These are phyloP conservation scores for Cephus spinipes DNA, from an alignment of 2,888 invertebrate species.

Conservation along the genomic window DNA sequence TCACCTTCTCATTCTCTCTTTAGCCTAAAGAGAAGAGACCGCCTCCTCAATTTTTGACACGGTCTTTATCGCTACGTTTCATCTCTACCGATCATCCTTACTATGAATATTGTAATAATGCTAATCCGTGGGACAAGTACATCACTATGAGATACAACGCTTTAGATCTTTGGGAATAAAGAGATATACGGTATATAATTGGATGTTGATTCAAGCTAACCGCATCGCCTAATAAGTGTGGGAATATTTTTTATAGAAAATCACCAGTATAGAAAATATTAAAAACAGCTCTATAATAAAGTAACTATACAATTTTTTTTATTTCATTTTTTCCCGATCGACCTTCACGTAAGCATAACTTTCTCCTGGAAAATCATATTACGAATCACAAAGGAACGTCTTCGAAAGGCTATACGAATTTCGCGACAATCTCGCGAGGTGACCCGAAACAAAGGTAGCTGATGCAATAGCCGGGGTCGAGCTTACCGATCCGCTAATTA, in stretches of 20 bases:
- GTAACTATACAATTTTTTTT: neutral
- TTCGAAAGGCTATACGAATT: neutral
- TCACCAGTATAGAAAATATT: neutral
- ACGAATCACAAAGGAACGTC: no score
- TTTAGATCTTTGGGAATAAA: neutral
- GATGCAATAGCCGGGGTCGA: neutral
- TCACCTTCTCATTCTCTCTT: neutral
- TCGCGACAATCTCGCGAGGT: neutral
- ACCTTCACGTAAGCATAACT: neutral
- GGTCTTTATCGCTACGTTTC: conserved; percentile 58
- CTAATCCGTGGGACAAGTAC: conserved; percentile 44
- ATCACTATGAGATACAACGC: neutral
- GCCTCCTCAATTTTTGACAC: conserved; percentile 63
- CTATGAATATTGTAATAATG: conserved; percentile 63
- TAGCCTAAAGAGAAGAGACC: conserved; percentile 47
- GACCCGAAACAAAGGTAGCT: neutral
- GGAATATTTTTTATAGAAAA: neutral
- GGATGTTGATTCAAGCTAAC: neutral
- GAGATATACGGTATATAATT: neutral
- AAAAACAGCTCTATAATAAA: neutral
- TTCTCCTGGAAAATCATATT: no score
- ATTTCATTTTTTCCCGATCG: neutral
- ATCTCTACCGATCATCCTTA: conserved; percentile 64
- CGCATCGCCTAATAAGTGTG: neutral
- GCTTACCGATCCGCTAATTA: neutral